Evolutionary conservation across 2,888 invertebrate species (phyloP).

Genomic region (Sturmia bella): DNA sequence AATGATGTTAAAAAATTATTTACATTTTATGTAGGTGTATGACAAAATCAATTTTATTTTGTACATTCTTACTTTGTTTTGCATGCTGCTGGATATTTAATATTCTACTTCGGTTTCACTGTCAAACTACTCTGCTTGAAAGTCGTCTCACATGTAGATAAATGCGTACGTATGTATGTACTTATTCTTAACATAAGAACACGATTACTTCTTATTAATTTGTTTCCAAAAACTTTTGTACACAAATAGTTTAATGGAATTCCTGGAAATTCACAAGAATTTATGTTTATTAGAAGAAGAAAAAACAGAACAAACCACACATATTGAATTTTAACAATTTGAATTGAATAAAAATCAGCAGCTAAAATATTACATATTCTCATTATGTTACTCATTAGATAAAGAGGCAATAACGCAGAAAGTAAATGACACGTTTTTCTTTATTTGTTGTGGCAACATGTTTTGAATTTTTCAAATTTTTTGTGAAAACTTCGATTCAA

Average conservation of each 20-base stretch:
- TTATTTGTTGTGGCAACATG: constrained; percentile 56
- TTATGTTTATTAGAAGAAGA: constrained; percentile 15
- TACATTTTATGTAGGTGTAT: no score
- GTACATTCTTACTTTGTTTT: not conserved
- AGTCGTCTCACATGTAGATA: constrained; percentile 34
- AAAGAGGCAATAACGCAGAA: constrained; percentile 29
- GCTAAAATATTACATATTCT: no score
- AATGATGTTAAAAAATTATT: no score
- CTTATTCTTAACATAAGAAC: constrained; percentile 33
- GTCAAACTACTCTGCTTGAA: constrained; percentile 12
- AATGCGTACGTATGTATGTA: constrained; percentile 49
- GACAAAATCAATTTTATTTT: not conserved
- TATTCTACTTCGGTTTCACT: not conserved
- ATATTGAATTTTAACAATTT: constrained; percentile 47
- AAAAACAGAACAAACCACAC: constrained; percentile 17
- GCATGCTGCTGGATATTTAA: not conserved
- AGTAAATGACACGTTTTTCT: constrained; percentile 52
- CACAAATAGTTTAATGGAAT: constrained; percentile 47
- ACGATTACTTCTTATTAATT: constrained; percentile 55
- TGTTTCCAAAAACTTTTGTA: constrained; percentile 23
- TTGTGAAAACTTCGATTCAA: constrained; percentile 15
- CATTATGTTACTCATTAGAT: constrained; percentile 29
- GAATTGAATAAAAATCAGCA: no score
- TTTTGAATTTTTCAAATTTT: constrained; percentile 62
- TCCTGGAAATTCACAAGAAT: constrained; percentile 60